Conservation (phyloP, 2,888 invertebrate species). For the Apodemia hepburni region DNA sequence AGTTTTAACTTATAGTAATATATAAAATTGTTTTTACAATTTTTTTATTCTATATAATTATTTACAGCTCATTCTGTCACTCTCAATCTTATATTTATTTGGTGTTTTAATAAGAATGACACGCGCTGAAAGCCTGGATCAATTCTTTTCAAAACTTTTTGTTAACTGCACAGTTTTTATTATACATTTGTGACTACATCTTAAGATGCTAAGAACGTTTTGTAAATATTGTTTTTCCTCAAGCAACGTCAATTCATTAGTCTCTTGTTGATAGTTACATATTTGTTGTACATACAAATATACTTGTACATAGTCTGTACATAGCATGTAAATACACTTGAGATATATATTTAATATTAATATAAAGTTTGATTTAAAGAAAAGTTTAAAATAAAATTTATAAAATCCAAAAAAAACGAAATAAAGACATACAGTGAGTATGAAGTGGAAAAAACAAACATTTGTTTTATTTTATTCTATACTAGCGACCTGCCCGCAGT, state of each 20-base stretch:
- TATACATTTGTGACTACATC: not conserved
- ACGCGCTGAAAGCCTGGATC: not conserved
- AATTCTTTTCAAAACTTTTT: not conserved
- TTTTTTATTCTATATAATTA: too few relatives aligned
- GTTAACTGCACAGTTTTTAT: not conserved
- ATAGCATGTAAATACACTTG: constrained; percentile 71
- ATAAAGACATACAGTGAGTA: constrained; percentile 75
- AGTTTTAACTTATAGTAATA: too few relatives aligned
- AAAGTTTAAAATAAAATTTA: constrained; percentile 68
- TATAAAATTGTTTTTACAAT: too few relatives aligned
- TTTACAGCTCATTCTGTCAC: too few relatives aligned
- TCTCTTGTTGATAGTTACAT: constrained; percentile 26
- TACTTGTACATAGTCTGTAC: constrained; percentile 63
- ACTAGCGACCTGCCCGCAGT: too few relatives aligned
- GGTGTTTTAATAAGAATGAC: too few relatives aligned
- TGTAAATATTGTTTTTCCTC: constrained; percentile 37
- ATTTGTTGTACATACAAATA: constrained; percentile 40
- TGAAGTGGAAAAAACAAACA: constrained; percentile 68
- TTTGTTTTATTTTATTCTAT: constrained; percentile 46
- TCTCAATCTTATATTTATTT: too few relatives aligned
- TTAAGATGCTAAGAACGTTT: constrained; percentile 26
- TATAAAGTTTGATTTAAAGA: constrained; percentile 72
- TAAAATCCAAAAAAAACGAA: constrained; percentile 65
- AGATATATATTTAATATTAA: constrained; percentile 73
- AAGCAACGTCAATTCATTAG: constrained; percentile 3